phyloP scores from a whole-genome alignment of 1,140 invertebrate genomes.

The Bombus vancouverensis region DNA sequence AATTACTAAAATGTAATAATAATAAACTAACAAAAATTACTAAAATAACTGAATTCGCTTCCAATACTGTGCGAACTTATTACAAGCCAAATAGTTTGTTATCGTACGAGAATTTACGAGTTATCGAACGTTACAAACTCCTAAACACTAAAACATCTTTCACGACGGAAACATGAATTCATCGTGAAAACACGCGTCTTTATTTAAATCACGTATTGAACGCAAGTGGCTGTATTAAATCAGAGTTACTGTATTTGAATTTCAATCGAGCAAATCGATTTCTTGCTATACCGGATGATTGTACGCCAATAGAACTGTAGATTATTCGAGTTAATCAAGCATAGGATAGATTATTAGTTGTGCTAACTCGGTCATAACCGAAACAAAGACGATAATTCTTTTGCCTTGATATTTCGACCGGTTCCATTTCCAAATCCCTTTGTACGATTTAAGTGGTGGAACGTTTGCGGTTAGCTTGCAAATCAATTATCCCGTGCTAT shows the following conservation, averaged over 20 bases:
- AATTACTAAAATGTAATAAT: too few relatives aligned
- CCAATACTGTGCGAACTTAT: too few relatives aligned
- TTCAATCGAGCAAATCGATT: not conserved
- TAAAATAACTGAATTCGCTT: too few relatives aligned
- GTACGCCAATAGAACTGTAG: not conserved
- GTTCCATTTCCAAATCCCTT: not conserved
- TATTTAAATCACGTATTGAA: too few relatives aligned
- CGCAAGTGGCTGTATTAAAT: not conserved
- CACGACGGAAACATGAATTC: too few relatives aligned
- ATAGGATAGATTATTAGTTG: not conserved
- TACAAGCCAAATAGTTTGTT: too few relatives aligned
- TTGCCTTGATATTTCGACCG: not conserved
- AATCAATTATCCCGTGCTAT: slow-evolving; percentile 21
- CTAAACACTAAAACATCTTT: too few relatives aligned
- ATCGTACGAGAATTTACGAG: too few relatives aligned
- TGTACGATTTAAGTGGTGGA: not conserved
- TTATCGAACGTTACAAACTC: too few relatives aligned
- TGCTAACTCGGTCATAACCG: not conserved
- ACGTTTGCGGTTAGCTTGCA: not conserved
- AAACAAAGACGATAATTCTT: not conserved
- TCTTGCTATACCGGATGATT: not conserved
- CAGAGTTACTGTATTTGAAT: not conserved
- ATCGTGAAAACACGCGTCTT: too few relatives aligned
- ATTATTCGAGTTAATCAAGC: not conserved
- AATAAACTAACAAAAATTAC: too few relatives aligned